Base-by-base conservation (phyloP, 2,888 invertebrate species). In the Ecdyonurus torrentis region DNA sequence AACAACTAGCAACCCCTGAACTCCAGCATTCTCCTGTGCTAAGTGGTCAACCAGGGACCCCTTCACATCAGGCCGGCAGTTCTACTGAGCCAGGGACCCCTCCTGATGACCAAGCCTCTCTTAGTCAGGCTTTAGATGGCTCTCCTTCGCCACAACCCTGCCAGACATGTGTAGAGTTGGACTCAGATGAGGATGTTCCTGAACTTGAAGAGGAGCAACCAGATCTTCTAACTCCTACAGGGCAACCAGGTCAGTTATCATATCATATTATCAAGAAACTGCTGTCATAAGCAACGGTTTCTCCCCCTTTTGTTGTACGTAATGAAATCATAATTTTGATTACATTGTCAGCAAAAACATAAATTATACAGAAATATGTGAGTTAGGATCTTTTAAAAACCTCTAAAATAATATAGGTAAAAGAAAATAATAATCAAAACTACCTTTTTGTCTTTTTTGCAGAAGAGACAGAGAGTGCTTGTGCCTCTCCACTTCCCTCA, bases 131-230 rank as follows among this genome's bases (percentile, higher is more conserved):
- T 15, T 37, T 15, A 18, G 55, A 55, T n/a, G n/a, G 7, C 22
- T 55, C 55, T 5, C 19, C 55, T n/a, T n/a, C 55, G 7, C n/a
- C 55, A 10, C 50, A 50, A 18, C 50, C 18, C 50, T 10, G 7
- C 55, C 55, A 55, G 19, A 5, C 10, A 22, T 55, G 55, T 22
- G 22, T 5, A 15, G 59, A 59, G 22, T 18, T 15, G 25, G 59
- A 59, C 7, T 23, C 23, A 7, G 59, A 25, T 15, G 59, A 24
- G 59, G 59, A 59, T 5, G 59, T n/a, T 23, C 5, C 24, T 5
- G 65, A 65, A 59, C 62, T 63, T 25, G 61, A 65, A 24, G 63
- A 58, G n/a, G 62, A 63, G 55, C 19, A n/a, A 10, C 7, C 5
- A 5, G 55, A 55, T 20, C 19, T 20, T 5, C 55, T 20, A 5